These are phyloP conservation scores for Notamacropus eugenii DNA, from an alignment of 2,797 vertebrate species.

Conservation along the genomic window DNA sequence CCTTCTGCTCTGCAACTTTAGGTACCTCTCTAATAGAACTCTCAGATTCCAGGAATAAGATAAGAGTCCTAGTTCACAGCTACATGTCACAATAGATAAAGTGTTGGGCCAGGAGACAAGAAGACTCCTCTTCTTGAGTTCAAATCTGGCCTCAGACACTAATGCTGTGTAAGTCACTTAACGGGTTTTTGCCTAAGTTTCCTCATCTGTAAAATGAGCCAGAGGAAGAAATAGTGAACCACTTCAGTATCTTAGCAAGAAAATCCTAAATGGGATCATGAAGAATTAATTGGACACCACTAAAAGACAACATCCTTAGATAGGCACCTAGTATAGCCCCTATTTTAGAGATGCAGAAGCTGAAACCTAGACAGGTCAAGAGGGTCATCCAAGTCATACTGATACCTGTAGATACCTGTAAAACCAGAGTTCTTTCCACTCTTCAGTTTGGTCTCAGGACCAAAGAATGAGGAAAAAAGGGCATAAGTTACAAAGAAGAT, in stretches of 20 bases:
- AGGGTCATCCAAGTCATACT: not conserved
- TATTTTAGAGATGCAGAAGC: not conserved
- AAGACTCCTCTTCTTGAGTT: not conserved
- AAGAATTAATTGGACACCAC: not conserved
- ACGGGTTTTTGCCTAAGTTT: not conserved
- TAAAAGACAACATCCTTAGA: not conserved
- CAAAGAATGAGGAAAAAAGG: not conserved
- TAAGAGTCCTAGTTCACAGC: no score
- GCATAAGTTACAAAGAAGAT: not conserved
- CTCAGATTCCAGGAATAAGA: no score
- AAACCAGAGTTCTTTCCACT: not conserved
- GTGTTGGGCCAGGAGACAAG: not conserved
- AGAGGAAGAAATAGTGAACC: not conserved
- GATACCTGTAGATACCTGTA: not conserved
- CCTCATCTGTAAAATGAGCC: not conserved
- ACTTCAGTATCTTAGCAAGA: not conserved
- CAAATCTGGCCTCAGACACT: not conserved
- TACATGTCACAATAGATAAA: not conserved
- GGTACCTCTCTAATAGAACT: not conserved
- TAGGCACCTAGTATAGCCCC: not conserved
- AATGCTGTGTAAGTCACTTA: not conserved
- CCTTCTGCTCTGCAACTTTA: not conserved
- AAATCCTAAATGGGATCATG: not conserved
- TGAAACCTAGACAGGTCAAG: not conserved
- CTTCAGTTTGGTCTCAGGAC: not conserved